Conservation (phyloP, 2,797 vertebrate genomes). For the Synaphobranchus kaupii region DNA sequence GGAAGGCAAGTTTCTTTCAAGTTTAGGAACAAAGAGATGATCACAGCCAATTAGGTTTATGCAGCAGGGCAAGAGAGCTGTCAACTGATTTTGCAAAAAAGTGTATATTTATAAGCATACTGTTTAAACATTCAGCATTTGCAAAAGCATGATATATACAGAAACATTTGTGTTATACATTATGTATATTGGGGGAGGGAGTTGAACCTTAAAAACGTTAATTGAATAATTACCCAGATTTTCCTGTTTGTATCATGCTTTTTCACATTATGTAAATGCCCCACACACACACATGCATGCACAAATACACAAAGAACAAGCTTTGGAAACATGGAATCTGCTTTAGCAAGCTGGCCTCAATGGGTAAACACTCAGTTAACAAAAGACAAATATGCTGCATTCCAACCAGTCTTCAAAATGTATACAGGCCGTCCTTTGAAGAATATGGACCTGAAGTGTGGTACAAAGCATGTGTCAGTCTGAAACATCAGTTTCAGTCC, state of each 20-base stretch:
- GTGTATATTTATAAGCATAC: neutral
- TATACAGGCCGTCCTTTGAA: neutral
- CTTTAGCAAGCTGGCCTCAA: neutral
- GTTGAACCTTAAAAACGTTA: neutral
- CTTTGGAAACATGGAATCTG: neutral
- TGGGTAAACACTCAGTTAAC: neutral
- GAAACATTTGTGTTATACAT: neutral
- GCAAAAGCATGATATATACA: neutral
- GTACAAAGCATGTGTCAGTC: neutral
- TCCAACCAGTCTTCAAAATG: neutral
- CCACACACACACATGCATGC: neutral
- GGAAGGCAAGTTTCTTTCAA: conserved; percentile 6
- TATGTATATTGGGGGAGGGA: neutral
- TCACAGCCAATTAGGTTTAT: conserved; percentile 4
- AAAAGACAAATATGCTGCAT: neutral
- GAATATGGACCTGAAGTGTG: neutral
- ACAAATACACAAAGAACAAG: neutral
- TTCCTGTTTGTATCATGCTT: no score
- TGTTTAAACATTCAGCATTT: neutral
- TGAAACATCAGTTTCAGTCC: conserved; percentile 1
- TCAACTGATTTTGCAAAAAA: neutral
- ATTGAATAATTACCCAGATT: neutral
- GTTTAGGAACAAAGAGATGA: conserved; percentile 14
- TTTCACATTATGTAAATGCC: neutral
- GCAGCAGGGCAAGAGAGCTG: neutral